Conservation (phyloP, 2,888 invertebrate genomes). For the Deroplatys truncata region DNA sequence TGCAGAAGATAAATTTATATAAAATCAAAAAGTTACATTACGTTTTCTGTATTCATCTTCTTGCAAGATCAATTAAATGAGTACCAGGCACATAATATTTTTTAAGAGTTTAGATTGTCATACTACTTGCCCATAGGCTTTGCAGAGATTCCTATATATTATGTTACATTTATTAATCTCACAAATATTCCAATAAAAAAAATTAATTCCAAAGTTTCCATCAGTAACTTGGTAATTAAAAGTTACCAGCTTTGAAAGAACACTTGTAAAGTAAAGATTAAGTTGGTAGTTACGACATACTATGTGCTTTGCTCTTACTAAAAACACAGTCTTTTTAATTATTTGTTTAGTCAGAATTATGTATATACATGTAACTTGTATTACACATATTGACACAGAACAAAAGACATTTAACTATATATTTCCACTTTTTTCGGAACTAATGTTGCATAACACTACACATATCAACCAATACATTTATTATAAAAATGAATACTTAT, state of each 20-base stretch:
- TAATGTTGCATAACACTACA: slow-evolving; percentile 1
- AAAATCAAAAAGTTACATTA: background rate
- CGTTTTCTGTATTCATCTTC: background rate
- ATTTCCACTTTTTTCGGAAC: background rate
- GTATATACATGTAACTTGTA: background rate
- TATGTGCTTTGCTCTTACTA: background rate
- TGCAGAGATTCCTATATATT: background rate
- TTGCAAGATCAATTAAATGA: background rate
- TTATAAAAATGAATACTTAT: slow-evolving; percentile 14
- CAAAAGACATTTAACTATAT: slow-evolving; percentile 1
- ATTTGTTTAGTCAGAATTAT: background rate
- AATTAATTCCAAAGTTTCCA: background rate
- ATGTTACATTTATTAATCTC: background rate
- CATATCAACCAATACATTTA: background rate
- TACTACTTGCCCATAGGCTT: background rate
- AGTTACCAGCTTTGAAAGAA: background rate
- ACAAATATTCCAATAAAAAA: background rate
- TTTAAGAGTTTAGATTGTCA: background rate
- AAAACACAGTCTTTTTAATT: slow-evolving; percentile 2
- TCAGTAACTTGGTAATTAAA: background rate
- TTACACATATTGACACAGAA: background rate
- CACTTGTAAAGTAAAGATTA: background rate
- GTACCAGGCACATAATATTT: background rate
- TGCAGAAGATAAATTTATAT: background rate
- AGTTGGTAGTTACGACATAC: background rate